phyloP scores from a whole-genome alignment of 2,888 invertebrate species.

The Lasiommata megera region DNA sequence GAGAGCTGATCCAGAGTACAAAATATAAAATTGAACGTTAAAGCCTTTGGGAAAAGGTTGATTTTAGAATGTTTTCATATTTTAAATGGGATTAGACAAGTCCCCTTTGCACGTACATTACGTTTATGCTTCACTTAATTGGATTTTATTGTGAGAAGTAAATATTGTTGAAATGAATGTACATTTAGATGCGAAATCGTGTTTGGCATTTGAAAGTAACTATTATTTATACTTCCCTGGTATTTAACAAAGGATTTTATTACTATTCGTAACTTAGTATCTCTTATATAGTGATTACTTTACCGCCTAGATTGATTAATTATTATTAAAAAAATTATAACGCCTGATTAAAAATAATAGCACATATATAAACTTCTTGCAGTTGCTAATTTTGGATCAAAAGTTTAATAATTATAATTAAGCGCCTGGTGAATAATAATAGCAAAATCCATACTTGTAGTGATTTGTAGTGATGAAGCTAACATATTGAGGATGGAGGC shows the following conservation, averaged over 20 bases:
- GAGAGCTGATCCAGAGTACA: background rate
- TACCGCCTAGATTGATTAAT: too few species aligned
- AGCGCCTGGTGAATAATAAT: too few species aligned
- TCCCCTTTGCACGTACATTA: slow-evolving; percentile 21
- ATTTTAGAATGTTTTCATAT: background rate
- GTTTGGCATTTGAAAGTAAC: background rate
- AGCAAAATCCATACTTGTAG: too few species aligned
- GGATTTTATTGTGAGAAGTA: slow-evolving; percentile 13
- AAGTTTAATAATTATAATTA: too few species aligned
- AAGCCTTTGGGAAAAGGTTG: background rate
- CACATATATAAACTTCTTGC: background rate
- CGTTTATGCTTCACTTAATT: slow-evolving; percentile 20
- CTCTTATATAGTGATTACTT: too few species aligned
- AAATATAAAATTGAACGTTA: slow-evolving; percentile 1
- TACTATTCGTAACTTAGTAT: background rate
- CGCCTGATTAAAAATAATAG: background rate
- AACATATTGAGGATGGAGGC: too few species aligned
- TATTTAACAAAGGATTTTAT: background rate
- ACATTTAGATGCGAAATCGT: background rate
- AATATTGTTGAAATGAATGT: slow-evolving; percentile 11
- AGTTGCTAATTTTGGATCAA: background rate
- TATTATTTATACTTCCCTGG: background rate
- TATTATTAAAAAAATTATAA: background rate
- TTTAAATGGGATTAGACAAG: slow-evolving; percentile 16
- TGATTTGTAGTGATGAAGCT: too few species aligned